Percentiles rank a stretch among this genome's conserved stretches.
phyloP scores from a whole-genome alignment of 2,888 invertebrate genomes.

The Volucella bombylans region DNA sequence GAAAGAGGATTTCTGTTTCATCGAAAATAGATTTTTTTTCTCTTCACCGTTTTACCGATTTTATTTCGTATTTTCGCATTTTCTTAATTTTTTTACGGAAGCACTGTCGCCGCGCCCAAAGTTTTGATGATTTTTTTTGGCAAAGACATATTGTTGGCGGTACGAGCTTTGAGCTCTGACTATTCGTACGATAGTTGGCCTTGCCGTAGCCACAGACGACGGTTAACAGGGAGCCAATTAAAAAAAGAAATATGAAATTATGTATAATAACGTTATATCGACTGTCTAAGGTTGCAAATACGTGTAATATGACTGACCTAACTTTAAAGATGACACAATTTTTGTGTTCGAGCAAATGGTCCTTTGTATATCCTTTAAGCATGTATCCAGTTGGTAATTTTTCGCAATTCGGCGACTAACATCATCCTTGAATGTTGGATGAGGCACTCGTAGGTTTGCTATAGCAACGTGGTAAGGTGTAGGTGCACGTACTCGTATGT shows the following conservation, averaged over 20 bases:
- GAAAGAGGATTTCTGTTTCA: constrained; percentile 14
- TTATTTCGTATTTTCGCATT: background rate
- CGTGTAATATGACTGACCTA: constrained; percentile 54
- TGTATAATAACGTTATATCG: constrained; percentile 53
- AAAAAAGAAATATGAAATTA: constrained; percentile 42
- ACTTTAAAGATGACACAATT: constrained; percentile 69
- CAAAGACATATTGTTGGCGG: constrained; percentile 10
- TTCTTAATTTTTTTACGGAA: constrained; percentile 27
- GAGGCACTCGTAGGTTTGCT: constrained; percentile 23
- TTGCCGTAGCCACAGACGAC: background rate
- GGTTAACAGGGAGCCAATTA: constrained; percentile 20
- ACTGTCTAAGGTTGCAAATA: constrained; percentile 2
- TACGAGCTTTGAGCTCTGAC: constrained; percentile 17
- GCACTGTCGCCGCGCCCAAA: constrained; percentile 63
- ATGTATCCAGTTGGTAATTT: constrained; percentile 55
- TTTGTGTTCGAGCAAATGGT: constrained; percentile 47
- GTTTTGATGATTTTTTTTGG: background rate
- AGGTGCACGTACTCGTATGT: constrained; percentile 19
- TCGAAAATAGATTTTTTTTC: constrained; percentile 33
- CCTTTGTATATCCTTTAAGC: constrained; percentile 61
- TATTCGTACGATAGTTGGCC: constrained; percentile 6
- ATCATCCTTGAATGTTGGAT: constrained; percentile 38
- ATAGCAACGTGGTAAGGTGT: constrained; percentile 25
- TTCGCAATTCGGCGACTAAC: constrained; percentile 48
- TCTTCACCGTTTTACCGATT: background rate